Base-by-base conservation (phyloP, 2,113 vertebrate species). In the Geothlypis trichas region DNA sequence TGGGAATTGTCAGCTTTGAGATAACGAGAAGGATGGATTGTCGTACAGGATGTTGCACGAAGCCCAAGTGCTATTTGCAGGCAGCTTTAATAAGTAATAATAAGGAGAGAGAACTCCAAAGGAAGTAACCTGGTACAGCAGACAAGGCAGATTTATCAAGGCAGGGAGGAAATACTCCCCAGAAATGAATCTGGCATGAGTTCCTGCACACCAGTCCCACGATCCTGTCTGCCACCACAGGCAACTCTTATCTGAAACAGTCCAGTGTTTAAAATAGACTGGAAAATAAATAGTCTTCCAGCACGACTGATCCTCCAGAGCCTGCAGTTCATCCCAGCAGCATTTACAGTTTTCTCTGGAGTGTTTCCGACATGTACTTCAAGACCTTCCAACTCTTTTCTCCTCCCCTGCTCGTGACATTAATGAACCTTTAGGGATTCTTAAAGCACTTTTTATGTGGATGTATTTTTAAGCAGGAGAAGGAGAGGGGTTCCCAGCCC, bases 191-290 rank as follows among this genome's bases (percentile, higher is more conserved):
- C 97, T 98, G 97, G 97, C 97, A 96, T 73, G 72, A 97, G 95
- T 97, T 97, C 96, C 96, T 89, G 91, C 87, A 86, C 96, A 96
- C 96, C 95, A 98, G 96, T 98, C 97, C 97, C 97, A 98, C 97
- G 97, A 97, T 97, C 98, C 96, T 97, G 96, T 97, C 97, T 97
- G 97, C 97, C 96, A 98, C 98, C 89, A 90, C 96, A 98, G 96
- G 96, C 97, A 97, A 83, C 90, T 95, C 97, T 98, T 98, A 98
- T 98, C 98, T 98, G 96, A 95, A 96, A 96, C 97, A 97, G 97
- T 96, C 97, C 97, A 95, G 95, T 96, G 97, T 98, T 97, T 97
- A 97, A 97, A 97, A 98, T 98, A 98, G 97, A 97, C 97, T 97
- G 95, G 93, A 97, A 97, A 97, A 97, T 97, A 98, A 97, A 97